A percentile compares a stretch with the other conserved stretches of the same genome.
phyloP scores from a whole-genome alignment of 2,888 invertebrate species.

The Eristalinus aeneus region DNA sequence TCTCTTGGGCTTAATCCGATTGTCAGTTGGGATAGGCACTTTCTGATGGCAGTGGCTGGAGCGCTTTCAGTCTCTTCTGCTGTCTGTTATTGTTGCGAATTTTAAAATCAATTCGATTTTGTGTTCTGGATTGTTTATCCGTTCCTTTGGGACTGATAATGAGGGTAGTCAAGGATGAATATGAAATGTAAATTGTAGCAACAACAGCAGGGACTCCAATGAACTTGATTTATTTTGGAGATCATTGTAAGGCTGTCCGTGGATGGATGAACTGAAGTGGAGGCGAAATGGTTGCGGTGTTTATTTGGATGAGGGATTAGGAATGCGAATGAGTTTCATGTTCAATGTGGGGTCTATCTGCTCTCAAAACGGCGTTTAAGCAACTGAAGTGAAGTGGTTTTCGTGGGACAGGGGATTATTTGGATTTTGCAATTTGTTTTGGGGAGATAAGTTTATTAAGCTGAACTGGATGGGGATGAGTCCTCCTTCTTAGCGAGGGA shows the following conservation, averaged over 20 bases:
- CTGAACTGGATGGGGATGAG: too few species aligned
- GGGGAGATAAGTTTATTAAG: too few species aligned
- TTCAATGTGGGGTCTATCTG: not conserved
- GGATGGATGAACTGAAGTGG: conserved; percentile 5
- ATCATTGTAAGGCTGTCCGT: conserved; percentile 1
- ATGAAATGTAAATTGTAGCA: conserved; percentile 28
- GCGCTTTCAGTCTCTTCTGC: not conserved
- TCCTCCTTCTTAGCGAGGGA: too few species aligned
- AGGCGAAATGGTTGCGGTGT: not conserved
- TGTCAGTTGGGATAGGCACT: not conserved
- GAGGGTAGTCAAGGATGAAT: conserved; percentile 27
- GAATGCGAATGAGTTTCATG: not conserved
- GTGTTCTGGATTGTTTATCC: conserved; percentile 5
- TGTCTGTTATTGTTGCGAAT: not conserved
- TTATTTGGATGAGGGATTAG: not conserved
- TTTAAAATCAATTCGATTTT: not conserved
- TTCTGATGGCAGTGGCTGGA: not conserved
- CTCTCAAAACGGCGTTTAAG: not conserved
- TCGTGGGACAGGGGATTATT: not conserved
- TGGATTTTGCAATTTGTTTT: not conserved
- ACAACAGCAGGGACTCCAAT: not conserved
- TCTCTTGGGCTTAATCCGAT: conserved; percentile 6
- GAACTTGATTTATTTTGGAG: conserved; percentile 19
- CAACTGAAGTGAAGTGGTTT: not conserved
- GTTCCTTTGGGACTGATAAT: conserved; percentile 2